phyloP scores from a whole-genome alignment of 2,797 vertebrate species.

The Rhinella marina region DNA sequence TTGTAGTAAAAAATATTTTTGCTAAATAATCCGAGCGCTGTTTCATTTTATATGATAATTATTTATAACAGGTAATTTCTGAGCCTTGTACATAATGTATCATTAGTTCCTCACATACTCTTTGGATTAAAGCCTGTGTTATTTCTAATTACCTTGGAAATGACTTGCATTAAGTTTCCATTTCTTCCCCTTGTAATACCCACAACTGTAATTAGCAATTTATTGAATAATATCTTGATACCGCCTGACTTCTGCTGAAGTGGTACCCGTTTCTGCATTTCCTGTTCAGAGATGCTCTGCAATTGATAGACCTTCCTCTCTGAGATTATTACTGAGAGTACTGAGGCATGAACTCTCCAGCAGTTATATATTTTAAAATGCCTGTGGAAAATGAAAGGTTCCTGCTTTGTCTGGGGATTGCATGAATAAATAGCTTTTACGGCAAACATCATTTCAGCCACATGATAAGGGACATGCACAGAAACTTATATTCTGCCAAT shows the following conservation, averaged over 20 bases:
- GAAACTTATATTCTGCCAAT: slow-evolving; percentile 67
- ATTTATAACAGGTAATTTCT: neutral
- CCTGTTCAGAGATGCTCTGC: slow-evolving; percentile 19
- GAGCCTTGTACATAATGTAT: slow-evolving; percentile 9
- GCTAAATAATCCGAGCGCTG: neutral
- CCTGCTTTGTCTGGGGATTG: slow-evolving; percentile 57
- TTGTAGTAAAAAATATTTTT: neutral
- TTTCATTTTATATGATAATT: neutral
- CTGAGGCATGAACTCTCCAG: slow-evolving; percentile 58
- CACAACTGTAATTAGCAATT: slow-evolving; percentile 36
- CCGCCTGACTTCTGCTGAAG: neutral
- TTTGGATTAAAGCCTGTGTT: slow-evolving; percentile 34
- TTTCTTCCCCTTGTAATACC: slow-evolving; percentile 21
- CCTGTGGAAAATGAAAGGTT: slow-evolving; percentile 56
- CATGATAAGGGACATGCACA: slow-evolving; percentile 71
- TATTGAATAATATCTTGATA: slow-evolving; percentile 11
- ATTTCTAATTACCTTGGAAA: slow-evolving; percentile 35
- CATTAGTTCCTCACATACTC: neutral
- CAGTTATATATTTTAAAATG: slow-evolving; percentile 45
- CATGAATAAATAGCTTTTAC: slow-evolving; percentile 33
- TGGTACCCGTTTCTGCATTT: slow-evolving; percentile 1
- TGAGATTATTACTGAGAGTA: slow-evolving; percentile 38
- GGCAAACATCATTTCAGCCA: slow-evolving; percentile 39
- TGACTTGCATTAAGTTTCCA: slow-evolving; percentile 40
- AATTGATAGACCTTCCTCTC: slow-evolving; percentile 47